Evolutionary conservation across 1,140 invertebrate species (phyloP).

Genomic region (honey bee (Apis mellifera)): Amel_HAv3.1 CM009941.2:3058001-3058500

Average conservation of each 20-base stretch:
- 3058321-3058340: not conserved
- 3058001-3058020: constrained; percentile 32
- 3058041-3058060: constrained; percentile 10
- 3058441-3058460: constrained; percentile 57
- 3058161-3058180: constrained; percentile 25
- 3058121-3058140: constrained; percentile 19
- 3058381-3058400: constrained; percentile 67
- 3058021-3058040: constrained; percentile 26
- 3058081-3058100: not conserved
- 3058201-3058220: constrained; percentile 9
- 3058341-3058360: not conserved
- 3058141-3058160: constrained; percentile 59
- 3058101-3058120: constrained; percentile 18
- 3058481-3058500: constrained; percentile 33
- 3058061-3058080: not conserved
- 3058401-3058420: constrained; percentile 67
- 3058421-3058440: constrained; percentile 45
- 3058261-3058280: not conserved
- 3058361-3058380: constrained; percentile 34
- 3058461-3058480: constrained; percentile 42
- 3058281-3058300: not conserved
- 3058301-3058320: not conserved
- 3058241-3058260: not conserved
- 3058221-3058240: not conserved
- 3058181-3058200: constrained; percentile 27